Percentiles rank a stretch among this genome's conserved stretches.
Conservation (phyloP, 2,888 invertebrate genomes). For the Drosophila demipolita region DNA sequence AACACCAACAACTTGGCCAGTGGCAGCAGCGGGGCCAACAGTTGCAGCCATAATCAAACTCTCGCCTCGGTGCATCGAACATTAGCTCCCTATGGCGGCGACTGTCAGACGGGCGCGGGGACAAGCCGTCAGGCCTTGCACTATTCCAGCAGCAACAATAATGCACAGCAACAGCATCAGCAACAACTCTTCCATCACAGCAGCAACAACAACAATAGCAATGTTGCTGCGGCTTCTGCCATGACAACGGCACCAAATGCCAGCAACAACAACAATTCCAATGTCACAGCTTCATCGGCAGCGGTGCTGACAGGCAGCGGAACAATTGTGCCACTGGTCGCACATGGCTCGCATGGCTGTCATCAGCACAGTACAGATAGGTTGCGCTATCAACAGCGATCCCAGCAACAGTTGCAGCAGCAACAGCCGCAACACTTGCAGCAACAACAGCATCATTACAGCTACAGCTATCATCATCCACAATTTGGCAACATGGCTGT, state of each 20-base stretch:
- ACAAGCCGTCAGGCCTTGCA: slow-evolving; percentile 68
- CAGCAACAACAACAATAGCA: slow-evolving; percentile 61
- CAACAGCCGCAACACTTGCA: slow-evolving; percentile 53
- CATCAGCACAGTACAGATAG: slow-evolving; percentile 56
- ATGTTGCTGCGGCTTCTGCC: slow-evolving; percentile 45
- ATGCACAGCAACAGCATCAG: slow-evolving; percentile 49
- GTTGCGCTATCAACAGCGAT: slow-evolving; percentile 48
- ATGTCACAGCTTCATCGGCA: slow-evolving; percentile 68
- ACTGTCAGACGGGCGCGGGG: slow-evolving; percentile 51
- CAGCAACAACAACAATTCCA: slow-evolving; percentile 70
- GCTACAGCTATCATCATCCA: slow-evolving; percentile 83
- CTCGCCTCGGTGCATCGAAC: slow-evolving; percentile 61
- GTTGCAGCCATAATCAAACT: slow-evolving; percentile 41
- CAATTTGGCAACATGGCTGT: slow-evolving; percentile 84
- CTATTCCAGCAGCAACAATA: slow-evolving; percentile 51
- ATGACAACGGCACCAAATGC: slow-evolving; percentile 54
- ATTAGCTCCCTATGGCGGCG: slow-evolving; percentile 52
- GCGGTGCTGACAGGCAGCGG: slow-evolving; percentile 74
- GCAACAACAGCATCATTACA: slow-evolving; percentile 66
- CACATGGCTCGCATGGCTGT: slow-evolving; percentile 61
- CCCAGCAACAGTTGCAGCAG: slow-evolving; percentile 51
- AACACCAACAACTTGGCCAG: slow-evolving; percentile 40
- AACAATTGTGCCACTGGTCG: slow-evolving; percentile 65
- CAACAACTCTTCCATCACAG: slow-evolving; percentile 40
- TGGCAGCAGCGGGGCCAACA: slow-evolving; percentile 30